phyloP scores from a whole-genome alignment of 2,888 invertebrate species.

The Horisme vitalbata region DNA sequence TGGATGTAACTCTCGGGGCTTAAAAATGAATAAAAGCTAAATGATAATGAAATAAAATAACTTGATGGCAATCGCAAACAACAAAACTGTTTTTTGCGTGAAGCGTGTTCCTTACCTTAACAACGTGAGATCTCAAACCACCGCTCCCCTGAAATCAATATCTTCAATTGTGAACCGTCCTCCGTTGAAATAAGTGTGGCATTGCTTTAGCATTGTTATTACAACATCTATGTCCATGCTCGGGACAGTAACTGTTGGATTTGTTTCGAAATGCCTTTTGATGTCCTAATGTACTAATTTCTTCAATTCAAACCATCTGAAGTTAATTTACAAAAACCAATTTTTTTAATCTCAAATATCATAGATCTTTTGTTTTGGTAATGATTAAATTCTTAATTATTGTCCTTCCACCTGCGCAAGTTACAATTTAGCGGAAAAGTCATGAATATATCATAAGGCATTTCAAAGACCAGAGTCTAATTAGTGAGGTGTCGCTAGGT shows the following conservation, averaged over 20 bases:
- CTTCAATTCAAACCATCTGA: no score
- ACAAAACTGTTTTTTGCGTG: slow-evolving; percentile 38
- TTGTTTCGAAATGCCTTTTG: slow-evolving; percentile 43
- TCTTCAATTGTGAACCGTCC: slow-evolving; percentile 50
- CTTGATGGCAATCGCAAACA: slow-evolving; percentile 19
- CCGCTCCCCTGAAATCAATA: slow-evolving; percentile 79
- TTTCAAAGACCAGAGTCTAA: slow-evolving; percentile 30
- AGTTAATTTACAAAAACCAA: no score
- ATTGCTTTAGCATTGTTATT: slow-evolving; percentile 63
- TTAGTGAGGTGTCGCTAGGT: slow-evolving; percentile 34
- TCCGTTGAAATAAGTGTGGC: slow-evolving; percentile 34
- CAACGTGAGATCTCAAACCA: slow-evolving; percentile 65
- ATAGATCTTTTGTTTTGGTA: no score
- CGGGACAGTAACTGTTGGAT: slow-evolving; percentile 69
- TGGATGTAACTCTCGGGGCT: slow-evolving; percentile 13
- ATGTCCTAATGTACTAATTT: no score
- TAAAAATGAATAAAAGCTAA: slow-evolving; percentile 17
- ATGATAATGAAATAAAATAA: slow-evolving; percentile 19
- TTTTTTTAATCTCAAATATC: no score
- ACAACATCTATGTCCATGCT: slow-evolving; percentile 76
- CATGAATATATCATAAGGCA: slow-evolving; percentile 15
- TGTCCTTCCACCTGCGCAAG: no score
- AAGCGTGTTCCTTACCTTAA: slow-evolving; percentile 74
- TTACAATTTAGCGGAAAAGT: no score
- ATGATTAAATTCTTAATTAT: no score